Conservation (phyloP, 2,888 invertebrate genomes). For the Cryptocephalus moraei region DNA sequence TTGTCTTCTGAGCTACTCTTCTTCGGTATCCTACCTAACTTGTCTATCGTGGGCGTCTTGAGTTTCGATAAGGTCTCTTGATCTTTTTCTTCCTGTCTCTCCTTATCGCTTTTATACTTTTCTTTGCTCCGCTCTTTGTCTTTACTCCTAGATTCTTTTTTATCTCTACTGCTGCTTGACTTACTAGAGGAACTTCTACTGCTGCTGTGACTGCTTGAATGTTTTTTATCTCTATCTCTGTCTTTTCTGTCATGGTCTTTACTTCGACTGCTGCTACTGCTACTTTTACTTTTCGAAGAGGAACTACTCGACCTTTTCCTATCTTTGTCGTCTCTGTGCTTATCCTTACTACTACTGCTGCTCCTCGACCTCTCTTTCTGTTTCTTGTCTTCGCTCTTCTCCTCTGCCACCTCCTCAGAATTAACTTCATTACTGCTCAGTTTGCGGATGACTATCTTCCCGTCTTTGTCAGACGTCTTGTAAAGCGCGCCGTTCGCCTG, state of each 20-base stretch:
- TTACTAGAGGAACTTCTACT: conserved; percentile 23
- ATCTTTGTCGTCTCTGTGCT: conserved; percentile 22
- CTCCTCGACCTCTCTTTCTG: conserved; percentile 10
- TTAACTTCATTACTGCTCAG: conserved; percentile 31
- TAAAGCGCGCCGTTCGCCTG: conserved; percentile 31
- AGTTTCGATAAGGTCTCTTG: conserved; percentile 58
- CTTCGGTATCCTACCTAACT: conserved; percentile 71
- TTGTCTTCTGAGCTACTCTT: conserved; percentile 39
- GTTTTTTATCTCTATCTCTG: conserved; percentile 13
- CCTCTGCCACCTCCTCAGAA: conserved; percentile 8
- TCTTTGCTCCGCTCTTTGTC: conserved; percentile 32
- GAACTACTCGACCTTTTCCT: conserved; percentile 12
- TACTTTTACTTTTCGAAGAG: conserved; percentile 20
- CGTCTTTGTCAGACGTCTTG: conserved; percentile 63
- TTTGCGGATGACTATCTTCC: conserved; percentile 58
- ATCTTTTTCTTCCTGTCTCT: conserved; percentile 54
- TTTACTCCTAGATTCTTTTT: conserved; percentile 28
- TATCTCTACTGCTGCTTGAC: conserved; percentile 27
- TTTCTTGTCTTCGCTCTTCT: conserved; percentile 8
- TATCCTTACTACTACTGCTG: conserved; percentile 20
- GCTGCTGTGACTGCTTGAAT: conserved; percentile 5
- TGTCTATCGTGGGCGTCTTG: conserved; percentile 57
- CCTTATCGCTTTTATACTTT: conserved; percentile 38
- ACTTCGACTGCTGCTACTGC: conserved; percentile 20
- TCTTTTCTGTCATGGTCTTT: conserved; percentile 24